Evolutionary conservation across 1,140 invertebrate species (phyloP).

Genomic region (Uloborus diversus): DNA sequence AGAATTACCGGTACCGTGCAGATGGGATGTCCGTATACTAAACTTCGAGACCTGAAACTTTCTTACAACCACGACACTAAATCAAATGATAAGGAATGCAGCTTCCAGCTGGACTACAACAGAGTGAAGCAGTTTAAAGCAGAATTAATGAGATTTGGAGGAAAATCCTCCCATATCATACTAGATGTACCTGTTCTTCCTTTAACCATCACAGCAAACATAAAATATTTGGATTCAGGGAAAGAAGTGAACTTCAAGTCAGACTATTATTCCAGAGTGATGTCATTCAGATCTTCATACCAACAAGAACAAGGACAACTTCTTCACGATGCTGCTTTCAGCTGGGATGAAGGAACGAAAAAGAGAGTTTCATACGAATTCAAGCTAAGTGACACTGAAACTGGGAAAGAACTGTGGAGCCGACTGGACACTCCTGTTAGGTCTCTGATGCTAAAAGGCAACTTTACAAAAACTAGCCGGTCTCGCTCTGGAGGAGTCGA

Average conservation of each 20-base stretch:
- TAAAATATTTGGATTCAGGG: constrained; percentile 11
- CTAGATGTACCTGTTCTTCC: constrained; percentile 16
- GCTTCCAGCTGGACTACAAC: constrained; percentile 30
- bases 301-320: constrained; percentile 10
- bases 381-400: constrained; percentile 28
- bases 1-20: constrained; percentile 6
- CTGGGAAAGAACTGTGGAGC: constrained; percentile 30
- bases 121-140: constrained; percentile 26
- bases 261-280: constrained; percentile 1
- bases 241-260: constrained; percentile 28
- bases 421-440: constrained; percentile 60
- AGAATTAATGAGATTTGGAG: constrained; percentile 21
- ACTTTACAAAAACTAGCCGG: neutral
- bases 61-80: constrained; percentile 19
- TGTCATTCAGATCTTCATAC: constrained; percentile 25
- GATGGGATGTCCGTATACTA: constrained; percentile 14
- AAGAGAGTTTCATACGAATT: constrained; percentile 48
- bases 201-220: constrained; percentile 25
- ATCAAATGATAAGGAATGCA: constrained; percentile 13
- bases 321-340: constrained; percentile 35
- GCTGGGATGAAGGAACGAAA: constrained; percentile 29
- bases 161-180: constrained; percentile 27
- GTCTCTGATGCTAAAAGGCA: constrained; percentile 58
- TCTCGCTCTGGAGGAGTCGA: constrained; percentile 18
- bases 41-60: constrained; percentile 15